Evolutionary conservation across 2,888 invertebrate genomes (phyloP).

Genomic region (Tachina lurida): DNA sequence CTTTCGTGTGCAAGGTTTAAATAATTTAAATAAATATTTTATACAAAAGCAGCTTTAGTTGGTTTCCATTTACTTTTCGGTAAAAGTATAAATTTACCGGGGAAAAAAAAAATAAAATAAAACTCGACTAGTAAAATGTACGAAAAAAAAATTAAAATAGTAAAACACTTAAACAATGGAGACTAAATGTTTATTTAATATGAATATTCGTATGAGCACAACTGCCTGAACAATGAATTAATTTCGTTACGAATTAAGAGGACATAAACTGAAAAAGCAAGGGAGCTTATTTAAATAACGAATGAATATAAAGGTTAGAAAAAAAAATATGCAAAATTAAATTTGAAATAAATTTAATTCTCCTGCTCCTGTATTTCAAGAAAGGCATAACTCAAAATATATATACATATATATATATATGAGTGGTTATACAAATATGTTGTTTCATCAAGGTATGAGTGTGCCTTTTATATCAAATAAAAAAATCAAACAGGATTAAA

Average conservation of each 20-base stretch:
- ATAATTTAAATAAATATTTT: conserved; percentile 31
- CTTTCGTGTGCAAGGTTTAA: neutral
- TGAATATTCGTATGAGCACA: neutral
- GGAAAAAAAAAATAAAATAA: neutral
- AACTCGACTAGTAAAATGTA: neutral
- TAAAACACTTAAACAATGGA: neutral
- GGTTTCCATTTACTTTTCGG: neutral
- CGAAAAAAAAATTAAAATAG: neutral
- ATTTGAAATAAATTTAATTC: too few relatives aligned
- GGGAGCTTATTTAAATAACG: neutral
- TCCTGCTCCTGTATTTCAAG: too few relatives aligned
- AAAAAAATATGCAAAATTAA: neutral
- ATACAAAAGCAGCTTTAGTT: neutral
- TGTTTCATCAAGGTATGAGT: too few relatives aligned
- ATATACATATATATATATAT: too few relatives aligned
- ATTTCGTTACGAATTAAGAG: conserved; percentile 4
- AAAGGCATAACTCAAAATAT: too few relatives aligned
- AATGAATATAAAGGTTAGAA: neutral
- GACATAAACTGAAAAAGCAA: neutral
- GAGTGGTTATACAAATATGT: too few relatives aligned
- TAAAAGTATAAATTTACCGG: neutral
- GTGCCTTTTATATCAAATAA: too few relatives aligned
- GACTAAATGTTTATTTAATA: conserved; percentile 12
- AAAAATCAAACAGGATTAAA: too few relatives aligned
- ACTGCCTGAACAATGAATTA: conserved; percentile 5